Evolutionary conservation across 2,888 invertebrate genomes (phyloP), one percentile per base, ranked within the genome.

Genomic region (Eumacrocentrus americanus): DNA sequence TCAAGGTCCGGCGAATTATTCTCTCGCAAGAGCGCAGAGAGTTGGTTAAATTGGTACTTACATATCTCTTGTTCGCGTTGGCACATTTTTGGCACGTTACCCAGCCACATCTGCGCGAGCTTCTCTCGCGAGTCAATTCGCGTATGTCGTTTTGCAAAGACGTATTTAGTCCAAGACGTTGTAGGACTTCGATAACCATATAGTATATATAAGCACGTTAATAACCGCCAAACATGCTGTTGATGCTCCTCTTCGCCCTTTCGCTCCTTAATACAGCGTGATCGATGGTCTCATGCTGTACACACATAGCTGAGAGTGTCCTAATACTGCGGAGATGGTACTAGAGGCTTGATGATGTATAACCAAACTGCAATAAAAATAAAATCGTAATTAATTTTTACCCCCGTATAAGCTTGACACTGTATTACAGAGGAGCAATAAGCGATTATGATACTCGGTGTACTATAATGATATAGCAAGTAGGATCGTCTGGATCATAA

Each of bases 61-160:
- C 73, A 72, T 73, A 75, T 75, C 71, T 74, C 72, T 73, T 71
- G 70, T 71, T 70, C 70, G 61, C 67, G 70, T 67, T 74, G 74
- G 72, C 74, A 74, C 72, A 75, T 74, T 74, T 75, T 75, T 74
- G 74, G 74, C 74, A 75, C 72, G 67, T 64, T 67, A 67, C 68
- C 68, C 70, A 63, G 67, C 63, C 70, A 69, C 73, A 71, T 73
- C 72, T 74, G 69, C 68, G 67, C 59, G 20, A 47, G 47, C 55
- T 58, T 46, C 48, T 48, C 50, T 52, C 18, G 46, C 38, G 63
- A 38, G 47, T 50, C 22, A 67, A 66, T 67, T 64, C 67, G 63
- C 64, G 67, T 67, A 64, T 68, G 69, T 69, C 71, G 67, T 70
- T 72, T 72, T 71, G 66, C 69, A 63, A 59, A 61, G 72, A 72